A percentile compares a stretch with the other conserved stretches of the same genome.
Evolutionary conservation across 2,113 vertebrate species (phyloP).

Genomic region (Nesogale talazaci): DNA sequence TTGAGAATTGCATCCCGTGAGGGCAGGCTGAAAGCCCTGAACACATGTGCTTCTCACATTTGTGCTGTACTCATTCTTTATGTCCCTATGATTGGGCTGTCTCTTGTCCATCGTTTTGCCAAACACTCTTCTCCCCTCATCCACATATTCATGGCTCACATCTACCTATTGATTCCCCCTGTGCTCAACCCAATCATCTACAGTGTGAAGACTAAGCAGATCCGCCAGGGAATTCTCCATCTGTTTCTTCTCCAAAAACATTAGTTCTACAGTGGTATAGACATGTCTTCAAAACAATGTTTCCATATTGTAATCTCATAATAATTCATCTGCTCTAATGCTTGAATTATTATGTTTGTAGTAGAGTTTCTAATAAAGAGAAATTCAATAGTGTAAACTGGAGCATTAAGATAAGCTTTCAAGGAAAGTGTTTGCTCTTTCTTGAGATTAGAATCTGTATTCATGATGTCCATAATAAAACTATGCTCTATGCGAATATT

Average conservation of each 20-base stretch:
- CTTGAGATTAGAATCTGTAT: too few species aligned
- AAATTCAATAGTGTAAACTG: not conserved
- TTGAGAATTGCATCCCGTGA: conserved; percentile 50
- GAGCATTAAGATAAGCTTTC: too few species aligned
- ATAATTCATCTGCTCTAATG: not conserved
- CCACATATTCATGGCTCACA: conserved; percentile 58
- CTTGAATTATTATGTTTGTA: not conserved
- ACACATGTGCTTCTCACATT: conserved; percentile 68
- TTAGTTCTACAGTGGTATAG: not conserved
- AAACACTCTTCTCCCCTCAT: conserved; percentile 46
- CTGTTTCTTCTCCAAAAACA: not conserved
- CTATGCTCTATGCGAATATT: not conserved
- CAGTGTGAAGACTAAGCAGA: too few species aligned
- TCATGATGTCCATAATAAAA: not conserved
- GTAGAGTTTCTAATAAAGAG: not conserved
- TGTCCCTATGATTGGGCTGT: conserved; percentile 70
- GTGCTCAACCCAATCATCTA: conserved; percentile 60
- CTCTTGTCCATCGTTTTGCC: conserved; percentile 57
- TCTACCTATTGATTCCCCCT: conserved; percentile 64
- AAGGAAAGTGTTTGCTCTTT: not conserved
- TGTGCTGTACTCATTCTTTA: conserved; percentile 64
- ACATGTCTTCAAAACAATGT: too few species aligned
- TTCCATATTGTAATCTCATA: not conserved
- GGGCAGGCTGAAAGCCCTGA: conserved; percentile 62
- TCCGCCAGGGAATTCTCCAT: conserved; percentile 26